phyloP scores from a whole-genome alignment of 23 tunicate genomes.

The Ascidia mentula region DNA sequence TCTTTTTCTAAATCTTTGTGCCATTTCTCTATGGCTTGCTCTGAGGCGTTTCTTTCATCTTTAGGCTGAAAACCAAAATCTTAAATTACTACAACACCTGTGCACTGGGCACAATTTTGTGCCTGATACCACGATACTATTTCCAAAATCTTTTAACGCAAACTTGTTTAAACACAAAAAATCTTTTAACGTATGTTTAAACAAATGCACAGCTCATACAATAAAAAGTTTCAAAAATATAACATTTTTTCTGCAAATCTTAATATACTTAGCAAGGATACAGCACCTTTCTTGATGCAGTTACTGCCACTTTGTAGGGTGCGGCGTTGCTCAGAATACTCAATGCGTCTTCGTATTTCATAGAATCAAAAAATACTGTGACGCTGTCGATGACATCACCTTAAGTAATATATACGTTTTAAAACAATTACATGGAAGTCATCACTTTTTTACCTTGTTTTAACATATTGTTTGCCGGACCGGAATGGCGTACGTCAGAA shows the following conservation, averaged over 20 bases:
- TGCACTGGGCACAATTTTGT: too few species aligned
- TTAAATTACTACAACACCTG: too few species aligned
- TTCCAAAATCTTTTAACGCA: too few species aligned
- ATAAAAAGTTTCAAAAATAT: too few species aligned
- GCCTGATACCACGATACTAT: too few species aligned
- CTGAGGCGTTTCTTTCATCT: not conserved
- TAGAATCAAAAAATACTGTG: conserved; percentile 74
- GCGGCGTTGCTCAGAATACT: conserved; percentile 70
- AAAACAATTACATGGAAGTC: not conserved
- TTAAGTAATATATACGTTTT: not conserved
- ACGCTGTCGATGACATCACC: conserved; percentile 83
- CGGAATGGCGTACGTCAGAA: conserved; percentile 42
- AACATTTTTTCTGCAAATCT: not conserved
- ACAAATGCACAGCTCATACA: too few species aligned
- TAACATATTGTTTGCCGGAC: conserved; percentile 68
- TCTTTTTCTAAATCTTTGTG: not conserved
- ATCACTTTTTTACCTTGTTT: conserved; percentile 42
- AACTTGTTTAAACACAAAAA: not conserved
- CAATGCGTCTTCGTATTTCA: conserved; percentile 64
- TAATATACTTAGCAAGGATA: not conserved
- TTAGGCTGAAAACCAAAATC: not conserved
- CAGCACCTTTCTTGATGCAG: conserved; percentile 22
- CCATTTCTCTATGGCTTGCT: not conserved
- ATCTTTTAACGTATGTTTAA: not conserved
- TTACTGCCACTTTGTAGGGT: conserved; percentile 75